Base-by-base conservation (phyloP, 37 sponge, comb jelly and placozoan species). In the Diacarnus erythraeanus region DNA sequence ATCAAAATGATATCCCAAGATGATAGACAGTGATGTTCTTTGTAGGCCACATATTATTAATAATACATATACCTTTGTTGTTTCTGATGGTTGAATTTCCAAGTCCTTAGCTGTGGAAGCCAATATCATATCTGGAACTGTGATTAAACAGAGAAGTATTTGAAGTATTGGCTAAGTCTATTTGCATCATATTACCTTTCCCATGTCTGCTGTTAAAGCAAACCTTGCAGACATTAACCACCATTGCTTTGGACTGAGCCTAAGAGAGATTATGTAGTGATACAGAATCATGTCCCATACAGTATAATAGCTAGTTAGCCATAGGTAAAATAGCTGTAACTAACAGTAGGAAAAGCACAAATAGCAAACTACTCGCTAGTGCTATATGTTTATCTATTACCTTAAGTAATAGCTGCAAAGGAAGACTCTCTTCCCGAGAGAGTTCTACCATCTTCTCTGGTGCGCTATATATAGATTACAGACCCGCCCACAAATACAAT, bases 211-310 rank as follows among this genome's bases (percentile, higher is more conserved):
- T 74, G 4, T 34, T 12, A 66, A 83, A 88, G n/a, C 69, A 54
- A 26, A 78, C 89, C 20, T 64, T 44, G 25, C 65, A 83, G 8
- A 88, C 38, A 30, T 70, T 70, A 4, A 74, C 54, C 56, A 88
- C 84, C 10, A 39, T 57, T 5, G 39, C 67, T 38, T 88, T 88
- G 38, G 89, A 88, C 21, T 70, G 78, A 64, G 84, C 89, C 89
- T 88, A 54, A 1, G 35, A 23, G 5, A 30, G 30, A 33, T 38
- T 2, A 64, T 22, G 6, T 29, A 78, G 4, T 27, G n/a, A 27
- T 21, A 64, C 8, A 64, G 65, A 27, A 25, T 9, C 65, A 27
- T 10, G 9, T 27, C 65, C 65, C 10, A 10, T 27, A 23, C 29
- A 8, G 20, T 22, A 20, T 38, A 38, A 5, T 68, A 68, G 40